phyloP scores from a whole-genome alignment of 2,888 invertebrate genomes.

The Meandrusa payeni region DNA sequence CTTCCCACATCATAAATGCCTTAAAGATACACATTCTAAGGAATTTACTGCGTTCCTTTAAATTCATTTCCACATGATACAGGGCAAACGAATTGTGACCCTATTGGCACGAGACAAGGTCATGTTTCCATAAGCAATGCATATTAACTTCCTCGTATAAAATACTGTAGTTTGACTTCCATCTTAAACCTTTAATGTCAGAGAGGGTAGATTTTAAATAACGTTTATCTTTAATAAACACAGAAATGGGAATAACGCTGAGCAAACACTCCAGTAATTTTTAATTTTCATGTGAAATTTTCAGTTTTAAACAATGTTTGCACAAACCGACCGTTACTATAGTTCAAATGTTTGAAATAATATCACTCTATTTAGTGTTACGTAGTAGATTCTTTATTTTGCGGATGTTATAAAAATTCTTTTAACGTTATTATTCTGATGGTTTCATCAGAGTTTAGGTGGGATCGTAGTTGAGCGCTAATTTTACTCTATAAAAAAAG shows the following conservation, averaged over 20 bases:
- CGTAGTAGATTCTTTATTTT: too few species aligned
- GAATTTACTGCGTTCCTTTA: slow-evolving; percentile 9
- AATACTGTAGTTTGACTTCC: slow-evolving; percentile 5
- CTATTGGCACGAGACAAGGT: not conserved
- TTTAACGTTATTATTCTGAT: too few species aligned
- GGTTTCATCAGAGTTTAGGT: too few species aligned
- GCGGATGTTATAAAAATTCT: too few species aligned
- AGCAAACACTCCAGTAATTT: too few species aligned
- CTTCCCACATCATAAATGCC: slow-evolving; percentile 12
- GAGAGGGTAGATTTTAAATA: slow-evolving; percentile 1
- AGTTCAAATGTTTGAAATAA: too few species aligned
- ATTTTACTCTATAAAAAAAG: too few species aligned
- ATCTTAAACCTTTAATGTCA: slow-evolving; percentile 8
- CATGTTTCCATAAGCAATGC: not conserved
- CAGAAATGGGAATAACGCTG: not conserved
- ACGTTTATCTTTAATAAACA: slow-evolving; percentile 4
- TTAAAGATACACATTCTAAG: slow-evolving; percentile 12
- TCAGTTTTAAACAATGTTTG: too few species aligned
- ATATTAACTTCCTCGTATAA: not conserved
- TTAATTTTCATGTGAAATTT: too few species aligned
- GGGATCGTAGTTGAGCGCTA: too few species aligned
- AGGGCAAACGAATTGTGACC: not conserved
- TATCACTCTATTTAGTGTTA: too few species aligned
- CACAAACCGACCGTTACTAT: too few species aligned
- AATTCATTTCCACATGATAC: not conserved